Evolutionary conservation across 2,113 vertebrate species (phyloP).

Genomic region (Nymphicus hollandicus): DNA sequence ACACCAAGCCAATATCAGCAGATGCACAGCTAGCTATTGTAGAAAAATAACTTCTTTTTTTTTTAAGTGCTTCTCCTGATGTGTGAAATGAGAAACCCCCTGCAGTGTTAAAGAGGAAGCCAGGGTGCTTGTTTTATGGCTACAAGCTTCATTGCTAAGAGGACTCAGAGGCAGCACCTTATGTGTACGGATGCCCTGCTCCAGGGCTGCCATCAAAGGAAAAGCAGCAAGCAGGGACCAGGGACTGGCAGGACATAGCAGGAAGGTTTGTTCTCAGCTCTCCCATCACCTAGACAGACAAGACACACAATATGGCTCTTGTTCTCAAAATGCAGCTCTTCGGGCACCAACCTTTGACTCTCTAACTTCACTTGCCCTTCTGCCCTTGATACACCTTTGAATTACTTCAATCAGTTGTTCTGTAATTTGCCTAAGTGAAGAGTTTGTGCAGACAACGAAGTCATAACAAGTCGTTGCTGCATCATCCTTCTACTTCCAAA

Average conservation of each 20-base stretch:
- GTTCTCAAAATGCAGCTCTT: background rate
- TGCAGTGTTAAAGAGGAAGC: background rate
- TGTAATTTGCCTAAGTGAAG: background rate
- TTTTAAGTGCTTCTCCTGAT: background rate
- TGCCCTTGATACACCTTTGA: background rate
- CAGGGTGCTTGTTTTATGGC: background rate
- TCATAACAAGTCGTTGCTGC: background rate
- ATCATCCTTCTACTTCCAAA: background rate
- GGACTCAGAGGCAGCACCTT: background rate
- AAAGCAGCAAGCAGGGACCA: background rate
- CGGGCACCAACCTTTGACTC: background rate
- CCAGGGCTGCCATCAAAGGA: background rate
- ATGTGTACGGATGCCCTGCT: no score
- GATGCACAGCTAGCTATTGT: background rate
- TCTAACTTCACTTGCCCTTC: background rate
- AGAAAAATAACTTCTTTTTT: background rate
- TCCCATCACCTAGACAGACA: background rate
- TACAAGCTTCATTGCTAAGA: background rate
- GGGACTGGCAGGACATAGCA: accelerated
- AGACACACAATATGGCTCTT: background rate
- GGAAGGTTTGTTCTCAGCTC: background rate
- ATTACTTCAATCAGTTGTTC: background rate
- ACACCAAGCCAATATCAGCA: background rate
- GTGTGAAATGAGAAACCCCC: background rate
- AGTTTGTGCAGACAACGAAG: background rate